phyloP scores from a whole-genome alignment of 1,140 invertebrate species.

The Drosophila watanabei region DNA sequence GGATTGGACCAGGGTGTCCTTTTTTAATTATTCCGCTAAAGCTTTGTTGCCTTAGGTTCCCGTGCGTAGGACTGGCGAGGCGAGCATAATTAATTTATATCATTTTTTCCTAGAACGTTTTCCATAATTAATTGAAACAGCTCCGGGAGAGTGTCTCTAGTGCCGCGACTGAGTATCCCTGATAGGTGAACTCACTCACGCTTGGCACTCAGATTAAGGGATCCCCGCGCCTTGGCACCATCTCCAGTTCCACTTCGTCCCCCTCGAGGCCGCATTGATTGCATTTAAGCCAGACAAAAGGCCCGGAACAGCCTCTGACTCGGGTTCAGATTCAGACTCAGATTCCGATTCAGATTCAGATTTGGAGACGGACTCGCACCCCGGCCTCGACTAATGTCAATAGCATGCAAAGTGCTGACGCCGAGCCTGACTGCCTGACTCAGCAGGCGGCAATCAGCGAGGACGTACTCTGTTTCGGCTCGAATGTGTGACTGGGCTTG shows the following conservation, averaged over 20 bases:
- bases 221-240: not conserved
- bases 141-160: conserved; percentile 1
- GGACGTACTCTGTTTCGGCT: conserved; percentile 54
- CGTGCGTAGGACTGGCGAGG: conserved; percentile 42
- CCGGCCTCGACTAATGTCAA: conserved; percentile 52
- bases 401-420: conserved; percentile 59
- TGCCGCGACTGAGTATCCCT: conserved; percentile 1
- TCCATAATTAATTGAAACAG: conserved; percentile 75
- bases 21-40: conserved; percentile 78
- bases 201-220: conserved; percentile 14
- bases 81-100: conserved; percentile 81
- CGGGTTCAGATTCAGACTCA: conserved; percentile 30
- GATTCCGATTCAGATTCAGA: conserved; percentile 33
- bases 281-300: conserved; percentile 61
- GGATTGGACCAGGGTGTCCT: conserved; percentile 69
- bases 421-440: conserved; percentile 57
- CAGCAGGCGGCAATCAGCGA: conserved; percentile 74
- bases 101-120: conserved; percentile 53
- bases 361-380: conserved; percentile 4
- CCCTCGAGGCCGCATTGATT: conserved; percentile 54
- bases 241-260: conserved; percentile 16
- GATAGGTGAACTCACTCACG: not conserved
- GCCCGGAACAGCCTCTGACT: conserved; percentile 8
- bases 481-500: not conserved
- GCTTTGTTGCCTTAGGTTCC: conserved; percentile 57